Evolutionary conservation across 2,113 vertebrate genomes (phyloP), one percentile per base, ranked within the genome.

Genomic region (Indri indri): DNA sequence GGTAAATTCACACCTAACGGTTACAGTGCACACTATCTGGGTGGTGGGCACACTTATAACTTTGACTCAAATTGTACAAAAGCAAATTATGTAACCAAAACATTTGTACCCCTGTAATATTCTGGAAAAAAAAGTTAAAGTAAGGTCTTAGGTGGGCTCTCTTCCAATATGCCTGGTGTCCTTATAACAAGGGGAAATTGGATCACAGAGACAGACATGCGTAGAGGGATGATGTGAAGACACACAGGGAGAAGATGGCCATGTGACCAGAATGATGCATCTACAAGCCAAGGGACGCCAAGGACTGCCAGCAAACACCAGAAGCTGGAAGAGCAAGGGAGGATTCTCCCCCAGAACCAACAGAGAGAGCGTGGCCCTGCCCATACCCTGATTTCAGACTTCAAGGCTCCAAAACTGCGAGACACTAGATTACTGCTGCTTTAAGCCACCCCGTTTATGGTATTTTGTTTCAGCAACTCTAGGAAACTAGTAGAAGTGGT

Each of bases 231-330:
- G 13, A 63, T 25, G 37, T 25, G 37, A 52, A 63, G 42, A 52
- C 40, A 50, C 32, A 22, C 1, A 40, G 18, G 54, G 63, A 80
- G 65, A 34, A 30, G 74, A 42, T 0, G 6, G 37, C 27, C 5
- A 4, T 0, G 3, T 42, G 52, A 9, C 22, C n/a, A 9, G 40
- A 30, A 22, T 8, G 18, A 66, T 20, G 68, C 10, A 1, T 27
- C 42, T n/a, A 2, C 9, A 91, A 70, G 57, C 34, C 63, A 37
- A 37, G 54, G 23, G n/a, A 50, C 2, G 1, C 47, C 40, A 27
- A 63, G 61, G 14, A n/a, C 7, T 34, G 50, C 6, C 17, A n/a
- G 22, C 18, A 18, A 84, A 92, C 9, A 30, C 1, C 32, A 13
- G 59, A 70, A 40, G n/a, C n/a, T 17, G n/a, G 50, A 63, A 18